Evolutionary conservation across 92 coral and sea anemone genomes (phyloP).

Genomic region (Epizoanthus stellaris): DNA sequence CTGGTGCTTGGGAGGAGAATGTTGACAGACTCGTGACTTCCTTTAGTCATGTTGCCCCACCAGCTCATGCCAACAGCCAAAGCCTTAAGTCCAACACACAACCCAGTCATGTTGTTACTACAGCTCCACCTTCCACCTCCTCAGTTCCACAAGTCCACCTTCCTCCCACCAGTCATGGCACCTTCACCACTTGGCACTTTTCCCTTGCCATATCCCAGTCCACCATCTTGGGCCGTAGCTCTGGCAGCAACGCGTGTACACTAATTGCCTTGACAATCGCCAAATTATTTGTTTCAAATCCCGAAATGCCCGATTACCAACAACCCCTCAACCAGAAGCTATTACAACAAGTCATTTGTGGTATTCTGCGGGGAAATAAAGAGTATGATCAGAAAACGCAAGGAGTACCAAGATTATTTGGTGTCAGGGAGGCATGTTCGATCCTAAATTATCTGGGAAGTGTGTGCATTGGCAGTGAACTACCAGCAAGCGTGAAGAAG

Average conservation of each 20-base stretch:
- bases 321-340: slow-evolving; percentile 3
- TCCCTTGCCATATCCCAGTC: slow-evolving; percentile 7
- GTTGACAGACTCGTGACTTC: background rate
- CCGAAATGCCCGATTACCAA: background rate
- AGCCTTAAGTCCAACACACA: background rate
- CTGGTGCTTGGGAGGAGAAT: background rate
- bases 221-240: slow-evolving; percentile 7
- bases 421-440: too few species aligned
- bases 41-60: background rate
- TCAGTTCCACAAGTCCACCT: slow-evolving; percentile 4
- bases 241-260: slow-evolving; percentile 28
- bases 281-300: slow-evolving; percentile 5
- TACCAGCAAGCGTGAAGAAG: background rate
- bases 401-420: background rate
- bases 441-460: too few species aligned
- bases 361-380: slow-evolving; percentile 7
- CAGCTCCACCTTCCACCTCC: background rate
- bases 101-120: background rate
- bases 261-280: slow-evolving; percentile 7
- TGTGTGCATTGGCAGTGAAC: background rate
- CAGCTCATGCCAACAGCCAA: background rate
- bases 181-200: slow-evolving; percentile 27
- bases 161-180: slow-evolving; percentile 10
- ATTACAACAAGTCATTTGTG: slow-evolving; percentile 5
- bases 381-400: background rate